These are phyloP conservation scores for Pelagia noctiluca DNA, from an alignment of 30 jellyfish, hydroid and myxozoan species.

Conservation along the genomic window DNA sequence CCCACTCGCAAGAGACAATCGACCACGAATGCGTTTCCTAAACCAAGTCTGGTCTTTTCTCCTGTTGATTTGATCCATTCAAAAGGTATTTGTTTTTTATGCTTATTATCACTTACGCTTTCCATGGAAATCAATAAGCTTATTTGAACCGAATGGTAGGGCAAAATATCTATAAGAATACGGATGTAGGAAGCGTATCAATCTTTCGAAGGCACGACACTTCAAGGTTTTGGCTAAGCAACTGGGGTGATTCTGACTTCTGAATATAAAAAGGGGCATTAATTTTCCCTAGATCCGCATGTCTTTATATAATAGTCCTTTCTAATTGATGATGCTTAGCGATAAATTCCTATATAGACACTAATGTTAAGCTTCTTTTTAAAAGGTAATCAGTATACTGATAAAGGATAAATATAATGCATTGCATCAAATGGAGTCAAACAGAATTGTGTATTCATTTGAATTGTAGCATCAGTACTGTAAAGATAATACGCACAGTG, in stretches of 20 bases:
- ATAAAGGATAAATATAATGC: too few species aligned
- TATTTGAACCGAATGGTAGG: neutral
- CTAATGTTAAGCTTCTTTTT: too few species aligned
- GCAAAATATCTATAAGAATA: neutral
- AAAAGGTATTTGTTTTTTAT: neutral
- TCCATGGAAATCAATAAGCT: neutral
- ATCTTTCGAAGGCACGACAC: neutral
- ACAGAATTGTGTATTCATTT: too few species aligned
- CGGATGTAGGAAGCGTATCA: neutral
- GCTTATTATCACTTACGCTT: neutral
- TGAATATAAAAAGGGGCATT: too few species aligned
- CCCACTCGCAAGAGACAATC: neutral
- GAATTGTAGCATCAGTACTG: too few species aligned
- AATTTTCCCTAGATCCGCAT: too few species aligned
- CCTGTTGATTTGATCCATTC: constrained; percentile 53
- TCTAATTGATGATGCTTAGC: too few species aligned
- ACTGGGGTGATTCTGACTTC: neutral
- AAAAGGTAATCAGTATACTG: too few species aligned
- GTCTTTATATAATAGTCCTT: too few species aligned
- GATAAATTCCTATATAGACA: too few species aligned
- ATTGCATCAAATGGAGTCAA: too few species aligned
- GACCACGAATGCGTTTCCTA: neutral
- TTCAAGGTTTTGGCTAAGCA: neutral
- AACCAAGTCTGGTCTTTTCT: constrained; percentile 31
- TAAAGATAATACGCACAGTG: too few species aligned